phyloP scores from a whole-genome alignment of 2,113 vertebrate genomes.

The Neotragus pygmaeus region DNA sequence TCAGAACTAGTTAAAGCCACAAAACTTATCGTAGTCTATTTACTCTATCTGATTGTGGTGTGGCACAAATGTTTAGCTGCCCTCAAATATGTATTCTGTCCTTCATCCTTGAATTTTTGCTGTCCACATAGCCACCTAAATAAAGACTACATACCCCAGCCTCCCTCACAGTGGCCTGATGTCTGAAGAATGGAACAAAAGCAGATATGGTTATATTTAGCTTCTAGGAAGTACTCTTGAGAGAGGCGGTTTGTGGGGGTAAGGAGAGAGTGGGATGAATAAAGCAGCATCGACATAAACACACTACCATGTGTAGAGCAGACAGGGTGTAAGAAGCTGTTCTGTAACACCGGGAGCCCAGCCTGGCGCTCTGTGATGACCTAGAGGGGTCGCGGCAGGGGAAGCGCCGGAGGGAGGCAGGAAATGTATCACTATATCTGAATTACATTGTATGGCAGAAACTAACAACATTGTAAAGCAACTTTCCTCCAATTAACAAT shows the following conservation, averaged over 20 bases:
- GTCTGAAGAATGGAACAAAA: not conserved
- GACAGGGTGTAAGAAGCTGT: not conserved
- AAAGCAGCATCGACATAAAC: not conserved
- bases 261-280: not conserved
- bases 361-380: not conserved
- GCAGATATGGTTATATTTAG: not conserved
- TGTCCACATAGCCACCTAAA: not conserved
- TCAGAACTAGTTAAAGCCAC: not conserved
- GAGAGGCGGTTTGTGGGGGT: not conserved
- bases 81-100: not conserved
- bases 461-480: not conserved
- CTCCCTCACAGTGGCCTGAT: not conserved
- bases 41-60: not conserved
- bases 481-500: not conserved
- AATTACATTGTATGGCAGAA: not conserved
- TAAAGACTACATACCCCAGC: not conserved
- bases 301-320: not conserved
- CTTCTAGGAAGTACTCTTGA: not conserved
- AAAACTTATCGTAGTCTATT: not conserved
- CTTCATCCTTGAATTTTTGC: not conserved
- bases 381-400: not conserved
- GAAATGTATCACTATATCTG: not conserved
- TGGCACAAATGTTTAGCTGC: not conserved
- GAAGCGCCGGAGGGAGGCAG: not conserved
- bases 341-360: not conserved